Percentiles rank a stretch among this genome's conserved stretches.
These are phyloP conservation scores for Heliconius congener DNA, from an alignment of 1,140 invertebrate species.

Conservation along the genomic window DNA sequence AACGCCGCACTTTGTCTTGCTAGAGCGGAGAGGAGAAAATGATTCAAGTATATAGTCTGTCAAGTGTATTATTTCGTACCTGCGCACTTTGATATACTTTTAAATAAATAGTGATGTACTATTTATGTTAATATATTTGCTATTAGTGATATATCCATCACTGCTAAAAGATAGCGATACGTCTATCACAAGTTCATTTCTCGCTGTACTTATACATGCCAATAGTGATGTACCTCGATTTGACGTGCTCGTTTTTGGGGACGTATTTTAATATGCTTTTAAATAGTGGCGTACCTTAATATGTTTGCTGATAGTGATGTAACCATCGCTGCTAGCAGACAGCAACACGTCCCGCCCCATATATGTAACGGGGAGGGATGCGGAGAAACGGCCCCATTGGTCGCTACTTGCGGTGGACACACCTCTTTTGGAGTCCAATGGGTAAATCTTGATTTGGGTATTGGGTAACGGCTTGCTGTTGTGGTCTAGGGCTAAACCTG, in stretches of 20 bases:
- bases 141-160: too few species aligned
- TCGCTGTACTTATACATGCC: neutral
- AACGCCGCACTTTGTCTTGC: too few species aligned
- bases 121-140: too few species aligned
- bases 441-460: constrained; percentile 43
- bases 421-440: constrained; percentile 34
- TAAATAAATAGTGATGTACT: too few species aligned
- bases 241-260: neutral
- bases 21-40: too few species aligned
- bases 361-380: constrained; percentile 51
- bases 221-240: neutral
- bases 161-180: too few species aligned
- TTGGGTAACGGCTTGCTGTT: constrained; percentile 51
- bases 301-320: constrained; percentile 53
- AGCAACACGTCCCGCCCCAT: constrained; percentile 58
- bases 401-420: constrained; percentile 52
- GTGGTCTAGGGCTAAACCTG: constrained; percentile 58
- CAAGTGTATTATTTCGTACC: too few species aligned
- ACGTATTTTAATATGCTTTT: neutral
- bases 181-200: neutral
- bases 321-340: constrained; percentile 48
- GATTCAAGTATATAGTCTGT: too few species aligned
- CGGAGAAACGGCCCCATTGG: constrained; percentile 50
- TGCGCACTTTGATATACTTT: too few species aligned
- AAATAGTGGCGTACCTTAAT: constrained; percentile 49